Conservation (phyloP, 1,140 invertebrate genomes). For the Rhizoglyphus robini region DNA sequence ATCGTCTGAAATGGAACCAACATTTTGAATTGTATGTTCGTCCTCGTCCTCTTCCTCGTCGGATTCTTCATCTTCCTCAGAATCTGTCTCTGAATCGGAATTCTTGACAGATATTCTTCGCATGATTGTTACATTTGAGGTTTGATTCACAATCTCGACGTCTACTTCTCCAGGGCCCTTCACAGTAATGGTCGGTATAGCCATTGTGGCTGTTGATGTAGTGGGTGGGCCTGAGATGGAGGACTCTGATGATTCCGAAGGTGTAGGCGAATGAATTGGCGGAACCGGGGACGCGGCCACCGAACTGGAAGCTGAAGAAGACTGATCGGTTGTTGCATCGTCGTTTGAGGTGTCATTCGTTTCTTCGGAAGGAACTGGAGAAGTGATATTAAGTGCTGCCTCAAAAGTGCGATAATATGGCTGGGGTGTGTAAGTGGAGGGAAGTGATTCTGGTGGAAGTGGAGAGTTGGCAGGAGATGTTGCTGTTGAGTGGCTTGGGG, state of each 20-base stretch:
- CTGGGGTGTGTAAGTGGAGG: too few relatives aligned
- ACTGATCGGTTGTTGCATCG: not conserved
- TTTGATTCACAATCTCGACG: not conserved
- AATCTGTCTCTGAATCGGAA: not conserved
- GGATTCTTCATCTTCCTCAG: constrained; percentile 1
- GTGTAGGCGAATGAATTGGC: not conserved
- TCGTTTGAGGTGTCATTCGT: too few relatives aligned
- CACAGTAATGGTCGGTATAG: constrained; percentile 23
- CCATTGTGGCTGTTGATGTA: constrained; percentile 10
- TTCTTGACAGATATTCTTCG: not conserved
- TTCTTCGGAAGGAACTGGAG: too few relatives aligned
- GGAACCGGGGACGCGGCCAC: not conserved
- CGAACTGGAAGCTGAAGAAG: not conserved
- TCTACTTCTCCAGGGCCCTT: constrained; percentile 24
- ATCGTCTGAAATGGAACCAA: not conserved
- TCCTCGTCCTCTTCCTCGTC: constrained; percentile 22
- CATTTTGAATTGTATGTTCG: not conserved
- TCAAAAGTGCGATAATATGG: too few relatives aligned
- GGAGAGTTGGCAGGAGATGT: too few relatives aligned
- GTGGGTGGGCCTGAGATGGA: not conserved
- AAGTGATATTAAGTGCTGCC: too few relatives aligned
- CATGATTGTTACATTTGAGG: constrained; percentile 7
- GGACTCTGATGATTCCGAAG: not conserved
- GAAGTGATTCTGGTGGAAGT: not conserved
- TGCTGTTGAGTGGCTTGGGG: not conserved